phyloP scores from a whole-genome alignment of 2,797 vertebrate species.

The Acanthurus tractus region DNA sequence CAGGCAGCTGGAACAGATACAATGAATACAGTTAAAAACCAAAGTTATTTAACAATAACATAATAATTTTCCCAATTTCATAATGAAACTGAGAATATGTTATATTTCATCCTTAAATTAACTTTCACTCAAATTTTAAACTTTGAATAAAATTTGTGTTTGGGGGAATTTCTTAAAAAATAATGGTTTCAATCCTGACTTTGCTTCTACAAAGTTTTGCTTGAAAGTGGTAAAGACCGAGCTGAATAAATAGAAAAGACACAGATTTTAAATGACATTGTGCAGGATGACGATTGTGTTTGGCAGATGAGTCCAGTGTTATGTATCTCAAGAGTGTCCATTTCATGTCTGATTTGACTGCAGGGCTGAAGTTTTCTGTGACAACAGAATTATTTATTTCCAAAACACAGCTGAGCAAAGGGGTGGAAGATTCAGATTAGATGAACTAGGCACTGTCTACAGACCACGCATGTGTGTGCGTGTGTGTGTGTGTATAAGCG shows the following conservation, averaged over 20 bases:
- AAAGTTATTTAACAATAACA: not conserved
- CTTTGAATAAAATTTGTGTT: not conserved
- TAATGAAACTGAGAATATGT: not conserved
- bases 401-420: constrained; percentile 75
- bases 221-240: not conserved
- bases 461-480: not conserved
- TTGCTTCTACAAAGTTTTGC: constrained; percentile 4
- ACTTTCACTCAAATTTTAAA: not conserved
- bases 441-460: constrained; percentile 27
- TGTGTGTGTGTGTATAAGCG: not conserved
- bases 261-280: not conserved
- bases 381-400: constrained; percentile 80
- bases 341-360: constrained; percentile 25
- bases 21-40: not conserved
- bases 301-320: not conserved
- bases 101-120: not conserved
- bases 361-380: constrained; percentile 63
- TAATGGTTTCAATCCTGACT: not conserved
- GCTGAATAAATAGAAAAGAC: not conserved
- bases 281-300: not conserved
- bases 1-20: constrained; percentile 62
- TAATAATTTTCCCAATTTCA: not conserved
- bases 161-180: not conserved
- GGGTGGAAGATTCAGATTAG: constrained; percentile 59
- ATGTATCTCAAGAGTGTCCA: constrained; percentile 34